These are phyloP conservation scores for Thymelicus acteon DNA, from an alignment of 2,888 invertebrate genomes.

Conservation along the genomic window DNA sequence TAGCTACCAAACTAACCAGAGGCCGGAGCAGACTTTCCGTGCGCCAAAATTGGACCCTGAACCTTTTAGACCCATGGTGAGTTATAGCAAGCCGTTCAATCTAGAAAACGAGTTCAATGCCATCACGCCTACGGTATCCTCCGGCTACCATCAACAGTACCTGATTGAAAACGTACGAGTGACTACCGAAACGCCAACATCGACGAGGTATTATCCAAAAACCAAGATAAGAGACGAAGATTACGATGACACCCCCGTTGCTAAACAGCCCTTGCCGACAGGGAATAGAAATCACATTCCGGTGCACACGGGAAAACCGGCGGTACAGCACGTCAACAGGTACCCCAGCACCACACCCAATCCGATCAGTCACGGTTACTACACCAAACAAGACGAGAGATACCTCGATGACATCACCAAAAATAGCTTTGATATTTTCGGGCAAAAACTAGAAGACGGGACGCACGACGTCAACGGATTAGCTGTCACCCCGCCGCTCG, in stretches of 20 bases:
- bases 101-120: slow-evolving; percentile 74
- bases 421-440: slow-evolving; percentile 90
- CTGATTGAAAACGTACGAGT: slow-evolving; percentile 76
- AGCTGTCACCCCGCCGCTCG: slow-evolving; percentile 75
- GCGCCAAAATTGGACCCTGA: slow-evolving; percentile 84
- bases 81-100: slow-evolving; percentile 81
- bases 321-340: slow-evolving; percentile 59
- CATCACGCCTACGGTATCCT: slow-evolving; percentile 69
- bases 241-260: slow-evolving; percentile 65
- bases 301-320: slow-evolving; percentile 66
- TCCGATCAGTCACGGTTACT: slow-evolving; percentile 86
- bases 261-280: slow-evolving; percentile 62
- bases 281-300: slow-evolving; percentile 67
- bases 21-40: slow-evolving; percentile 78
- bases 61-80: slow-evolving; percentile 87
- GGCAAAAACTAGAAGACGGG: slow-evolving; percentile 86
- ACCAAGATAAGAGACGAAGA: slow-evolving; percentile 77
- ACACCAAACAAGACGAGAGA: slow-evolving; percentile 88
- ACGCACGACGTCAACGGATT: slow-evolving; percentile 76
- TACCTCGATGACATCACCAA: slow-evolving; percentile 90
- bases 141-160: slow-evolving; percentile 74
- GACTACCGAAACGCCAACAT: slow-evolving; percentile 80
- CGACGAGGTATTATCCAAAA: slow-evolving; percentile 80
- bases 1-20: slow-evolving; percentile 87
- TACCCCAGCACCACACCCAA: slow-evolving; percentile 81